phyloP scores from a whole-genome alignment of 2,113 vertebrate genomes.

The Bambusicola thoracicus region DNA sequence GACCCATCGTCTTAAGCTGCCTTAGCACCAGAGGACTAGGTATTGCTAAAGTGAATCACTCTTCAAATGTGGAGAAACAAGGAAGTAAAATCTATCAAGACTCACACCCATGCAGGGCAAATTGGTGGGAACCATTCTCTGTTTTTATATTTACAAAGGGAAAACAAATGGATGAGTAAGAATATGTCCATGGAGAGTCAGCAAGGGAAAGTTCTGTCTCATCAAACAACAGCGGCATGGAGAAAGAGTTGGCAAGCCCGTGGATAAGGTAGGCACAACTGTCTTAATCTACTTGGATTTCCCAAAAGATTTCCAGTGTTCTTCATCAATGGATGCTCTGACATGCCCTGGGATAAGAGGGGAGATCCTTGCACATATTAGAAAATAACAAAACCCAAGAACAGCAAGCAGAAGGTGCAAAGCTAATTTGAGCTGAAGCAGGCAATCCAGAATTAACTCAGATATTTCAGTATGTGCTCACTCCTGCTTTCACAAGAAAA shows the following conservation, averaged over 20 bases:
- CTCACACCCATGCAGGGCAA: too few species aligned
- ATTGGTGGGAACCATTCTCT: not conserved
- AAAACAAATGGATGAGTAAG: not conserved
- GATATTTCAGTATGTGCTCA: not conserved
- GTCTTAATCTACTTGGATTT: not conserved
- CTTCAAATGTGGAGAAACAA: not conserved
- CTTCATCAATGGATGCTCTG: accelerated
- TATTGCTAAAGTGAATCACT: not conserved
- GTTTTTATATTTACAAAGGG: not conserved
- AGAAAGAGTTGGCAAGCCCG: not conserved
- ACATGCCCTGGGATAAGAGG: not conserved
- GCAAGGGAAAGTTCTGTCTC: not conserved
- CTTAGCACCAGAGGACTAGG: not conserved
- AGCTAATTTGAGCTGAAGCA: not conserved
- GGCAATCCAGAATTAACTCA: not conserved
- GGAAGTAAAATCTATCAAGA: too few species aligned
- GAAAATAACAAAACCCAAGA: not conserved
- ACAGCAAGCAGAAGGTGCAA: not conserved
- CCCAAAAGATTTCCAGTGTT: not conserved
- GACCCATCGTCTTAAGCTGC: not conserved
- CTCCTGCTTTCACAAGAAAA: not conserved
- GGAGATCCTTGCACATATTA: not conserved
- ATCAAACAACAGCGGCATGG: accelerated
- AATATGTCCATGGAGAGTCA: not conserved
- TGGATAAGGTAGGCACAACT: not conserved